A percentile compares a stretch with the other conserved stretches of the same genome.
phyloP scores from a whole-genome alignment of 2,888 invertebrate species.

The Rhagonycha fulva region DNA sequence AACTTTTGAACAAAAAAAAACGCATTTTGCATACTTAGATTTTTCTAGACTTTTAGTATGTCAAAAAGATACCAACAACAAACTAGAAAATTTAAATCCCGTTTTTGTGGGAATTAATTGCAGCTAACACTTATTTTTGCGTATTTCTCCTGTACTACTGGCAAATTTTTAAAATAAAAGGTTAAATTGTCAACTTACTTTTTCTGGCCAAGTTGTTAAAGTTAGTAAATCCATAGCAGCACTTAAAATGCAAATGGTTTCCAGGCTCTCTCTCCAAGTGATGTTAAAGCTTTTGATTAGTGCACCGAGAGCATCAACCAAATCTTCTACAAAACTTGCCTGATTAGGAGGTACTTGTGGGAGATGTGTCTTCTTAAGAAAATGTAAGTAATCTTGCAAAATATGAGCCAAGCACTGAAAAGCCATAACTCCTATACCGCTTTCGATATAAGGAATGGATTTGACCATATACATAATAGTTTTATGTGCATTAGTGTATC shows the following conservation, averaged over 20 bases:
- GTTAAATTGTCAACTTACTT: conserved; percentile 54
- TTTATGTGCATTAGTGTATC: conserved; percentile 57
- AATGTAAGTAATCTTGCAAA: conserved; percentile 59
- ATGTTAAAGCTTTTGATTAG: conserved; percentile 72
- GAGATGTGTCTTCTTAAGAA: conserved; percentile 38
- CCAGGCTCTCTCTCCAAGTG: conserved; percentile 78
- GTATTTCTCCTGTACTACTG: too few relatives aligned
- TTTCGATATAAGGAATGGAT: conserved; percentile 61
- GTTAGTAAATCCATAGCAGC: conserved; percentile 60
- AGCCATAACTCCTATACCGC: conserved; percentile 65
- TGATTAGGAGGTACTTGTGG: conserved; percentile 38
- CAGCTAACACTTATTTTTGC: too few relatives aligned
- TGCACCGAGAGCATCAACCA: conserved; percentile 67
- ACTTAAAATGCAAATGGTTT: conserved; percentile 69
- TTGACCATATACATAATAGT: conserved; percentile 63
- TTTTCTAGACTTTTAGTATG: too few relatives aligned
- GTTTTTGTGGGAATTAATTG: too few relatives aligned
- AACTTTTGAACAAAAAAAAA: too few relatives aligned
- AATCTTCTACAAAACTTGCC: conserved; percentile 63
- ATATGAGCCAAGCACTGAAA: conserved; percentile 68
- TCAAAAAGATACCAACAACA: too few relatives aligned
- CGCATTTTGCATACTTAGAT: too few relatives aligned
- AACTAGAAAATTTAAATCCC: too few relatives aligned
- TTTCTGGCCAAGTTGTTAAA: conserved; percentile 57
- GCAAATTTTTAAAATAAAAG: background rate